These are phyloP conservation scores for Catamblyrhynchus diadema DNA, from an alignment of 2,797 vertebrate genomes.

Conservation along the genomic window DNA sequence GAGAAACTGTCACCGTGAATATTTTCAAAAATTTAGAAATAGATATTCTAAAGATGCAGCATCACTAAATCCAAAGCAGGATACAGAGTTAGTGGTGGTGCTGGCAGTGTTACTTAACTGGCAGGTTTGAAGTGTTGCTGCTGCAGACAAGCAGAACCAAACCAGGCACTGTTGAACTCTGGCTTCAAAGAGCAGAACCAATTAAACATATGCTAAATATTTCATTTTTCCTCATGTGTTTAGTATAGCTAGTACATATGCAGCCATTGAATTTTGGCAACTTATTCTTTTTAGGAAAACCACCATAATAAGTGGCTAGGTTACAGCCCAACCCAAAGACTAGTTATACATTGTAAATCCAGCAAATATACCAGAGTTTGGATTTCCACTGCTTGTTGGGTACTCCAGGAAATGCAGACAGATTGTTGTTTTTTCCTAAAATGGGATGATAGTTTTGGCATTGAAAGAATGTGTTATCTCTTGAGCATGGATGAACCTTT, in stretches of 20 bases:
- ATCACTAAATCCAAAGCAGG: neutral
- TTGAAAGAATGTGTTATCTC: neutral
- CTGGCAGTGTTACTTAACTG: neutral
- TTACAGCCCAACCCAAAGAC: neutral
- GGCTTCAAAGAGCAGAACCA: neutral
- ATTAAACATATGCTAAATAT: neutral
- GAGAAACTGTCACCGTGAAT: neutral
- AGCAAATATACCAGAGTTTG: neutral
- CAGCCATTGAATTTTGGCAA: neutral
- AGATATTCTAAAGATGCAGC: neutral
- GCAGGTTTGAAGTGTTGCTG: neutral
- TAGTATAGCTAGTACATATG: neutral
- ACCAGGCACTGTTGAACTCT: neutral
- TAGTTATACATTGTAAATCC: neutral
- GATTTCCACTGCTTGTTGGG: neutral
- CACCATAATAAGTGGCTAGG: neutral
- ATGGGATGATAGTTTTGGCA: neutral
- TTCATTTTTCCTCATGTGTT: neutral
- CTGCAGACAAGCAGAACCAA: neutral
- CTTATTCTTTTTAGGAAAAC: neutral
- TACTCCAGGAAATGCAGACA: neutral
- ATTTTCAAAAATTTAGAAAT: neutral
- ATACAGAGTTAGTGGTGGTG: neutral
- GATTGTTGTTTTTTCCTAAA: neutral
- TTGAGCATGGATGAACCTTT: neutral